Evolutionary conservation across 2,888 invertebrate genomes (phyloP).

Genomic region (Troides oblongomaculatus): DNA sequence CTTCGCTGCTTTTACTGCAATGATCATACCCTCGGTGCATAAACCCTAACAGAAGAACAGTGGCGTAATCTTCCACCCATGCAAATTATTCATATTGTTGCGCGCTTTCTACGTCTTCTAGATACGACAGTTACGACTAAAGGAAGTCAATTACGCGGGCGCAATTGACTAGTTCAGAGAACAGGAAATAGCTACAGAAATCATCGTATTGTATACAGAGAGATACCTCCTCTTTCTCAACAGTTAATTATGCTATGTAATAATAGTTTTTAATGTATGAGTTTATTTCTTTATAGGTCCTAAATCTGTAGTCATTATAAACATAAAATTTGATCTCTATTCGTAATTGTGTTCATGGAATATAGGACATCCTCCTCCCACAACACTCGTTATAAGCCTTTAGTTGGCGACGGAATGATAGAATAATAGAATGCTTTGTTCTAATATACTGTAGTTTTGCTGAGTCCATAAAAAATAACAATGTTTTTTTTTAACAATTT

Average conservation of each 20-base stretch:
- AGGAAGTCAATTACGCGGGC: slow-evolving; percentile 23
- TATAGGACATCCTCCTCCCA: background rate
- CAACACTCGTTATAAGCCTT: background rate
- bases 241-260: background rate
- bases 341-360: background rate
- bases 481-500: background rate
- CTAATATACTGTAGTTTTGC: background rate
- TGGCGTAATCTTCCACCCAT: slow-evolving; percentile 32
- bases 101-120: slow-evolving; percentile 28
- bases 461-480: background rate
- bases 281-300: background rate
- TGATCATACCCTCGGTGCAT: slow-evolving; percentile 52
- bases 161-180: slow-evolving; percentile 19
- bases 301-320: background rate
- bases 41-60: slow-evolving; percentile 36
- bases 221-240: slow-evolving; percentile 4
- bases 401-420: background rate
- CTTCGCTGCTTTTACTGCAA: slow-evolving; percentile 58
- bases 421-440: slow-evolving; percentile 1
- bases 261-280: background rate
- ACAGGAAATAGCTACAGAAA: slow-evolving; percentile 27
- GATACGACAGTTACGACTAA: slow-evolving; percentile 20
- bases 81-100: slow-evolving; percentile 24
- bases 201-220: slow-evolving; percentile 1
- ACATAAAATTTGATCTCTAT: background rate